Percentiles rank a stretch among this genome's conserved stretches.
Evolutionary conservation across 2,797 vertebrate species (phyloP).

Genomic region (Chaunax sp.): DNA sequence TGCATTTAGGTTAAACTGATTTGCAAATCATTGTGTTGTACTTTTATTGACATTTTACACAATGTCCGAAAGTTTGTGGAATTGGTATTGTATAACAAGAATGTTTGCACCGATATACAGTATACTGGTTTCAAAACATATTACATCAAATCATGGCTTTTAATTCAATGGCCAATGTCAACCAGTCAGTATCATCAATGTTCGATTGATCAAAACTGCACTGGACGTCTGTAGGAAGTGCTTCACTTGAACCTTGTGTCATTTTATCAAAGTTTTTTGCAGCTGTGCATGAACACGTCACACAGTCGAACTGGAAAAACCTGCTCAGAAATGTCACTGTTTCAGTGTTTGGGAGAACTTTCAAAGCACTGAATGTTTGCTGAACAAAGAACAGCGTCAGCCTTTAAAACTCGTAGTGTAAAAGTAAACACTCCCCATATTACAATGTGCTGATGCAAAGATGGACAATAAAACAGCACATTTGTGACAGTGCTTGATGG

Average conservation of each 20-base stretch:
- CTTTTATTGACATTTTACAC: no score
- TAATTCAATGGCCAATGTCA: background rate
- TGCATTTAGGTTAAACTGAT: no score
- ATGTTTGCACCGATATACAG: conserved; percentile 13
- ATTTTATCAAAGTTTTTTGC: background rate
- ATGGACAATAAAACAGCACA: background rate
- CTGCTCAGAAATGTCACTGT: background rate
- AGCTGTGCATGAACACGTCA: background rate
- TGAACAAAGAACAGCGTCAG: background rate
- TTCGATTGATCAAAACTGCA: background rate
- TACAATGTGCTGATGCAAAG: conserved; percentile 1
- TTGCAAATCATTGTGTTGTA: no score
- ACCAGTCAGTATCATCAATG: background rate
- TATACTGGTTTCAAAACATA: conserved; percentile 11
- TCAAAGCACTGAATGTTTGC: background rate
- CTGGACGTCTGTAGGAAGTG: background rate
- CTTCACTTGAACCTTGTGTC: background rate
- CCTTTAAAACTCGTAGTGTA: background rate
- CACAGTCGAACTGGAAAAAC: background rate
- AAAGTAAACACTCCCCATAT: background rate
- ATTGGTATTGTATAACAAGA: background rate
- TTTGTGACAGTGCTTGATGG: background rate
- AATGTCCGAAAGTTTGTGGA: no score
- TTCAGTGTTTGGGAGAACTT: background rate
- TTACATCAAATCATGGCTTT: conserved; percentile 15